A percentile compares a stretch with the other conserved stretches of the same genome.
These are phyloP conservation scores for Elephas maximus DNA, from an alignment of 2,113 vertebrate genomes.

Conservation along the genomic window DNA sequence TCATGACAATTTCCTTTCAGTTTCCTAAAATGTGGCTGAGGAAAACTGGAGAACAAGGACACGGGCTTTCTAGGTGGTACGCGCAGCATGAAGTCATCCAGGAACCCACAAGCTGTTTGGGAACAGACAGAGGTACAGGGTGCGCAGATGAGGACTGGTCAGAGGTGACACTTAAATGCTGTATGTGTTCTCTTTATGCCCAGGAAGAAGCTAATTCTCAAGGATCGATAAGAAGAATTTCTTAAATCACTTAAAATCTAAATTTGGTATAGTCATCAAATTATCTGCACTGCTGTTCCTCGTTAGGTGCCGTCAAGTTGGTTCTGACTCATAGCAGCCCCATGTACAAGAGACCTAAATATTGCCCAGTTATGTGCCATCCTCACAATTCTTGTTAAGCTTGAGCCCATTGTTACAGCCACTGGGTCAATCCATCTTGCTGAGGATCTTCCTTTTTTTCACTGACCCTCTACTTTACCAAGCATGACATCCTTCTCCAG, in stretches of 20 bases:
- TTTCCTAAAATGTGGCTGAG: background rate
- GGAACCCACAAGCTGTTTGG: background rate
- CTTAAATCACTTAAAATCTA: background rate
- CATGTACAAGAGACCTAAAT: too few species aligned
- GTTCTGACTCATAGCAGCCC: too few species aligned
- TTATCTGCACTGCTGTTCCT: background rate
- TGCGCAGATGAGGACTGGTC: rapidly evolving
- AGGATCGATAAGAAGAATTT: background rate
- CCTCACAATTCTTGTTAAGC: too few species aligned
- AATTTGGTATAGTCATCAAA: background rate
- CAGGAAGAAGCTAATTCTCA: background rate
- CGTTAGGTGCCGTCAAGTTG: too few species aligned
- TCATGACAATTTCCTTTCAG: background rate
- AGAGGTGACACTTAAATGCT: background rate
- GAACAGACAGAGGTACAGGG: background rate
- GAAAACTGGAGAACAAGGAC: background rate
- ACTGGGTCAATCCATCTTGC: too few species aligned
- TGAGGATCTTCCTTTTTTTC: too few species aligned
- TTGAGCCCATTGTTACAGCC: too few species aligned
- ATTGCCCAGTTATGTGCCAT: too few species aligned
- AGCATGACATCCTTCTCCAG: too few species aligned
- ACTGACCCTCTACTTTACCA: too few species aligned
- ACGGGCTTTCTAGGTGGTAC: background rate
- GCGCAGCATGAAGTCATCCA: background rate
- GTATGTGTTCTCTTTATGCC: background rate